Base-by-base conservation (phyloP, 2,888 invertebrate genomes). In the Stenodera caucasica region DNA sequence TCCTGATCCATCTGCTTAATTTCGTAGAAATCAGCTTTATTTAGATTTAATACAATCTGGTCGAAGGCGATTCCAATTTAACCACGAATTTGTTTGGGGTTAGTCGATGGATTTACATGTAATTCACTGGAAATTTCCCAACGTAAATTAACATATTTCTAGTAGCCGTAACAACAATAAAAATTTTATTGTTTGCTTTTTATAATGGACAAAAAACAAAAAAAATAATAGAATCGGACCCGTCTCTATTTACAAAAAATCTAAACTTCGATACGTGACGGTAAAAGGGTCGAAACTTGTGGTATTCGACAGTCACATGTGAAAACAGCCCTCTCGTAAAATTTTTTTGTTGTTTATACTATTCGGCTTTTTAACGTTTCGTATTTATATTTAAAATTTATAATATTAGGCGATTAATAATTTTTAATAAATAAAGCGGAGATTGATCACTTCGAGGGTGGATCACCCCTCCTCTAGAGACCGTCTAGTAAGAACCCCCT, bases 281-380 rank as follows among this genome's bases (percentile, higher is more conserved):
- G 23, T 45, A 58, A 58, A 53, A 62, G 71, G 71, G 70, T 67
- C 65, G 67, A 67, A 71, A 73, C 71, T 68, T 73, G 73, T 70
- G 72, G 69, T 70, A 75, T 75, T 75, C 73, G 67, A 69, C 75
- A 70, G 70, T 67, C 72, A 75, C 65, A 75, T 75, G 75, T 75
- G 75, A 75, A 75, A 75, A 74, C 21, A 23, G 45, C 21, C 45
- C 45, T 45, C 18, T 40, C 40, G 40, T 53, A 35, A 53, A 53
- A 21, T 35, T 35, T 35, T n/a, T 21, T 35, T 53, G 11, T 15
- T 40, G 18, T 18, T 40, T 30, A 5, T 7, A 4, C 2, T 30
- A 1, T 15, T 18, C 40, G 37, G 15, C 37, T 14, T 40, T 40
- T 40, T 40, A 40, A n/a, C n/a, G n/a, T n/a, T n/a, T n/a, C n/a